Evolutionary conservation across 2,888 invertebrate genomes (phyloP).

Genomic region (Coremacera marginata): DNA sequence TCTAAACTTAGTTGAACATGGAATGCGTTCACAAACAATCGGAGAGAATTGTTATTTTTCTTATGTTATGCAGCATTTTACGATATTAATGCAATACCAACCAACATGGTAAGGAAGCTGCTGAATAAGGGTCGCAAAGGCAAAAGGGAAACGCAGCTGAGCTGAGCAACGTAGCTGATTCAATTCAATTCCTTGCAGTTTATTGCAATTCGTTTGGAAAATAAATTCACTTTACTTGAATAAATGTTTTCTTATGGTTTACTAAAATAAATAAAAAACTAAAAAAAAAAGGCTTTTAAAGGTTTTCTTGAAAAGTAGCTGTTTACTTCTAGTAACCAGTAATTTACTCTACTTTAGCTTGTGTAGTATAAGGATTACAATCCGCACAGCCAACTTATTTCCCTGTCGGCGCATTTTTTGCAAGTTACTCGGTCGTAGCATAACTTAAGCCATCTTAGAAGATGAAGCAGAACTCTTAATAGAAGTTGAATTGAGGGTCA

Average conservation of each 20-base stretch:
- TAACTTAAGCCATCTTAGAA: not conserved
- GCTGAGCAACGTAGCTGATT: not conserved
- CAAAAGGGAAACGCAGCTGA: not conserved
- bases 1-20: too few species aligned
- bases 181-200: conserved; percentile 33
- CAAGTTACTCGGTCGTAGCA: too few species aligned
- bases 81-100: too few species aligned
- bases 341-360: not conserved
- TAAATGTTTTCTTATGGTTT: conserved; percentile 28
- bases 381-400: not conserved
- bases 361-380: not conserved
- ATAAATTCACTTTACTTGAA: conserved; percentile 37
- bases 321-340: not conserved
- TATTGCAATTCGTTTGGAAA: conserved; percentile 39
- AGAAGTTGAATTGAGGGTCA: too few species aligned
- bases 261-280: too few species aligned
- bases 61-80: too few species aligned
- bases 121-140: not conserved
- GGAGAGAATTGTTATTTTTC: too few species aligned
- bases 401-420: too few species aligned
- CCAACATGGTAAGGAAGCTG: too few species aligned
- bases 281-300: not conserved
- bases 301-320: not conserved
- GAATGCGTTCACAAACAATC: too few species aligned
- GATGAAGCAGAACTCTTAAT: not conserved